Evolutionary conservation across 2,113 vertebrate genomes (phyloP).

Genomic region (Forbesichthys agassizii): DNA sequence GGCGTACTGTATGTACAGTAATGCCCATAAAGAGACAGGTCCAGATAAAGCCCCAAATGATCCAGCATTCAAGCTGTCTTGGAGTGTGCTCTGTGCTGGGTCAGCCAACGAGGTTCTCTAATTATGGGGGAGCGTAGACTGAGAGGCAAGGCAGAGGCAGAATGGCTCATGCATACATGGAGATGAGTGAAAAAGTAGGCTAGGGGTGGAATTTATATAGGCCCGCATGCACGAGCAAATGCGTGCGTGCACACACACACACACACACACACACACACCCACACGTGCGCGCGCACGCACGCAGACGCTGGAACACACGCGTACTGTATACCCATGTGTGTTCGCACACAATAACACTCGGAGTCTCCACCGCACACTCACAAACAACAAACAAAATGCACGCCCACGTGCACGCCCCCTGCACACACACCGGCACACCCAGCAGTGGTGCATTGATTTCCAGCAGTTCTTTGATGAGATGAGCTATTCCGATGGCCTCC

Average conservation of each 20-base stretch:
- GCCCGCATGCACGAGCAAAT: background rate
- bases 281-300: constrained; percentile 11
- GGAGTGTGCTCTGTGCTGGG: constrained; percentile 50
- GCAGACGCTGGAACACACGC: constrained; percentile 27
- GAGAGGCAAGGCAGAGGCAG: constrained; percentile 28
- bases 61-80: constrained; percentile 58
- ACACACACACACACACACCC: constrained; percentile 31
- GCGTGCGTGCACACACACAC: background rate
- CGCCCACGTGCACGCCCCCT: background rate
- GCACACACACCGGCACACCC: constrained; percentile 46
- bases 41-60: constrained; percentile 66
- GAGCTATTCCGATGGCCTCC: constrained; percentile 74
- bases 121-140: constrained; percentile 51
- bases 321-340: constrained; percentile 31
- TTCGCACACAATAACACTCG: constrained; percentile 22
- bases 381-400: no score
- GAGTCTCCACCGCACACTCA: background rate
- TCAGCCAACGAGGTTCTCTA: constrained; percentile 58
- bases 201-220: constrained; percentile 31
- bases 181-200: constrained; percentile 47
- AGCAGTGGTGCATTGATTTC: constrained; percentile 75
- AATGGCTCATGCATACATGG: constrained; percentile 3
- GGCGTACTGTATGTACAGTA: constrained; percentile 67
- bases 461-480: constrained; percentile 77
- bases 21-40: constrained; percentile 61